Evolutionary conservation across 2,888 invertebrate species (phyloP).

Genomic region (Lumbricus terrestris): DNA sequence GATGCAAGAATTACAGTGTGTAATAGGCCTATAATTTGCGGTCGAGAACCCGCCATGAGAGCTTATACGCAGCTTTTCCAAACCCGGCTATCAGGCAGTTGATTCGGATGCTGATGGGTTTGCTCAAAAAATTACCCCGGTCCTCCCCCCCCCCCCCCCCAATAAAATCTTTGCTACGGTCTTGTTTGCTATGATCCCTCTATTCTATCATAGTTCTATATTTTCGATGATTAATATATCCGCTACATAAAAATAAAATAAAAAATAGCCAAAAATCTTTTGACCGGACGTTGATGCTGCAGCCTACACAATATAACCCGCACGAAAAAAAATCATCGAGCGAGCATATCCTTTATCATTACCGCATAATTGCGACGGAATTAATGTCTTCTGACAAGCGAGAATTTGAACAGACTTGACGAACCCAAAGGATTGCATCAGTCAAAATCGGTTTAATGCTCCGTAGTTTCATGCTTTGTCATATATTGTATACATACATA

Average conservation of each 20-base stretch:
- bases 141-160: too few relatives aligned
- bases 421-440: not conserved
- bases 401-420: not conserved
- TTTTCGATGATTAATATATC: not conserved
- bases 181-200: too few relatives aligned
- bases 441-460: not conserved
- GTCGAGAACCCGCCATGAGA: too few relatives aligned
- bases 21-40: too few relatives aligned
- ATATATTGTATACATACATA: not conserved
- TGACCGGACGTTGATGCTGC: not conserved
- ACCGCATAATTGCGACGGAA: not conserved
- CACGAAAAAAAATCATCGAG: not conserved
- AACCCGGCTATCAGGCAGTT: too few relatives aligned
- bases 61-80: too few relatives aligned
- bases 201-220: not conserved
- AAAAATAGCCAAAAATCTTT: not conserved
- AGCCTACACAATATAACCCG: not conserved
- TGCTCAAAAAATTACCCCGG: too few relatives aligned
- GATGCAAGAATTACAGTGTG: too few relatives aligned
- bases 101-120: too few relatives aligned
- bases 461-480: not conserved
- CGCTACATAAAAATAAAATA: not conserved
- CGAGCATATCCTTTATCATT: not conserved
- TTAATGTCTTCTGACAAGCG: not conserved
- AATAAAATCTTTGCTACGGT: too few relatives aligned